These are phyloP conservation scores for Aspiorhynchus laticeps DNA, from an alignment of 2,113 vertebrate species.

Conservation along the genomic window DNA sequence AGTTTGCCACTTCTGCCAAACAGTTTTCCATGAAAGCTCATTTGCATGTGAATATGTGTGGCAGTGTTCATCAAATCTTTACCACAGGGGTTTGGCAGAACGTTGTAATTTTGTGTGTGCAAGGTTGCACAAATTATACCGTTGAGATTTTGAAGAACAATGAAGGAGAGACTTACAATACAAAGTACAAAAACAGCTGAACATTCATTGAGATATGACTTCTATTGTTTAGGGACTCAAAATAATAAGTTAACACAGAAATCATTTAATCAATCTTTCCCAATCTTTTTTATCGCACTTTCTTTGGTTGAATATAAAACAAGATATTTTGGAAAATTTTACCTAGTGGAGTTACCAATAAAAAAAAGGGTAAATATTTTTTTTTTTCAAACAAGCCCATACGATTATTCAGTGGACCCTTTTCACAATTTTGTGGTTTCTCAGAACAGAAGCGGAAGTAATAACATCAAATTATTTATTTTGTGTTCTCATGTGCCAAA, in stretches of 20 bases:
- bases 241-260: background rate
- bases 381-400: too few relatives aligned
- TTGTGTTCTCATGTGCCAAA: background rate
- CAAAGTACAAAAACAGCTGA: background rate
- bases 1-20: background rate
- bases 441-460: too few relatives aligned
- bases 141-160: background rate
- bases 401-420: background rate
- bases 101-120: background rate
- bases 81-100: background rate
- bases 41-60: background rate
- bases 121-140: slow-evolving; percentile 11
- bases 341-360: too few relatives aligned
- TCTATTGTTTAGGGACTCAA: background rate
- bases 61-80: background rate
- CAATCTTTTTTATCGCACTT: too few relatives aligned
- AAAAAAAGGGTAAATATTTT: too few relatives aligned
- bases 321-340: background rate
- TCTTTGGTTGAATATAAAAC: background rate
- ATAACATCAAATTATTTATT: background rate
- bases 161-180: background rate
- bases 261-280: background rate
- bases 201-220: background rate
- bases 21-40: background rate
- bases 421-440: background rate